Percentiles rank a stretch among this genome's conserved stretches.
These are phyloP conservation scores for Gadus chalcogrammus DNA, from an alignment of 2,113 vertebrate species.

Conservation along the genomic window DNA sequence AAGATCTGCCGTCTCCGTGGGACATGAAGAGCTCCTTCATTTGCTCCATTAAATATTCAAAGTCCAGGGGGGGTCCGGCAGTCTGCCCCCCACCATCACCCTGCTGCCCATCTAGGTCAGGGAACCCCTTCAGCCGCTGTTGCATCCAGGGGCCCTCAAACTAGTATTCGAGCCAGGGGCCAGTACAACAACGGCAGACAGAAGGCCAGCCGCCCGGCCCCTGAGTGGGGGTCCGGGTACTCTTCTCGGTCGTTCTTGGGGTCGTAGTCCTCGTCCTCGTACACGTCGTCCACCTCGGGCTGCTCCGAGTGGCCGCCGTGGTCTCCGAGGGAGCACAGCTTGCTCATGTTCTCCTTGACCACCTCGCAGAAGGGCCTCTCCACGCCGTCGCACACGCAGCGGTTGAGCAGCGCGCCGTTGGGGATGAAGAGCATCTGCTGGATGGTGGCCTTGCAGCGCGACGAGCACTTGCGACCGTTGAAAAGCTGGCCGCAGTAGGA, in stretches of 20 bases:
- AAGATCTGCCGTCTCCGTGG: too few species aligned
- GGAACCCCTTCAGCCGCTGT: conserved; percentile 8
- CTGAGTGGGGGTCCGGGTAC: conserved; percentile 33
- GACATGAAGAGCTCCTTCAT: too few species aligned
- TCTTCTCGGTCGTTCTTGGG: conserved; percentile 46
- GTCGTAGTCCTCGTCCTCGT: conserved; percentile 73
- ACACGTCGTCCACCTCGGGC: conserved; percentile 59
- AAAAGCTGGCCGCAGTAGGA: conserved; percentile 79
- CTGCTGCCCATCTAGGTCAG: background rate
- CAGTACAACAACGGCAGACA: conserved; percentile 31
- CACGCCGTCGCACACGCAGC: conserved; percentile 75
- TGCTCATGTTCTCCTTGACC: conserved; percentile 79
- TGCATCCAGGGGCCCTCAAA: conserved; percentile 12
- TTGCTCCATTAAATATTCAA: too few species aligned
- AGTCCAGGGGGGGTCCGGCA: background rate
- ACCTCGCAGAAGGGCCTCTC: conserved; percentile 80
- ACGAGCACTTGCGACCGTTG: conserved; percentile 75
- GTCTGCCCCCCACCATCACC: conserved; percentile 22
- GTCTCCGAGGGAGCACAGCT: conserved; percentile 70
- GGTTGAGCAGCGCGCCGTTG: conserved; percentile 69
- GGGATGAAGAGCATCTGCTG: conserved; percentile 75
- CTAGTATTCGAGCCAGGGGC: conserved; percentile 38
- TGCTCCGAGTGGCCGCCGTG: conserved; percentile 49
- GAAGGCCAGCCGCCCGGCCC: conserved; percentile 22
- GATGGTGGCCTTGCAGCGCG: conserved; percentile 71